Evolutionary conservation across 2,888 invertebrate species (phyloP), one percentile per base, ranked within the genome.

Genomic region (Caradrina clavipalpis): DNA sequence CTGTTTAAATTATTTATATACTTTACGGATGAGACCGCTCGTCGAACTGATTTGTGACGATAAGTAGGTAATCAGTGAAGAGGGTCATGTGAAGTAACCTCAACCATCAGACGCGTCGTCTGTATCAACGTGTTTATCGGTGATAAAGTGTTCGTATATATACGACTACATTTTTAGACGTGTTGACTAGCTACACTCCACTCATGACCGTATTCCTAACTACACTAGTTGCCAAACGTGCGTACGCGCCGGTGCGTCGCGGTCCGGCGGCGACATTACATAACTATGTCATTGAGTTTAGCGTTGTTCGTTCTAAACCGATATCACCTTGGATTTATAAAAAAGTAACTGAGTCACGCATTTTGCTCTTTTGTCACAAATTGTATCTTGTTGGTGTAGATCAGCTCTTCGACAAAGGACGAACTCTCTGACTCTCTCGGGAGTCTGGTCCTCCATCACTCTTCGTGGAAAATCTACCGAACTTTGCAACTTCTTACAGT

Each of bases 261-360:
- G 66, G 67, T 69, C 66, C 68, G 67, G 72, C 76, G 81, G 80
- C 82, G 80, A 76, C 80, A 83, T 92, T 91, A 89, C 89, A 88
- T 88, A 91, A 92, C 71, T 77, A 73, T 86, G 88, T 84, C 89
- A 89, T 88, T 90, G 88, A 88, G 83, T 84, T 64, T 74, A 62
- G 67, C 66, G 73, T 84, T 83, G 80, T 82, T 83, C 70, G 83
- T 83, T 88, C 76, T 80, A 86, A 85, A 87, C 78, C 75, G 74
- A 80, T 78, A 75, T 86, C 69, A 81, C 88, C 86, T 88, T 88
- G 87, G 80, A 72, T 82, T 76, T 80, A 66, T 70, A 77, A 72
- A 73, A 45, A 51, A 45, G 58, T 21, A 5, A 45, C 17, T 53
- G 1, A 19, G 13, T 17, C 17, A 35, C 13, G 10, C 19, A 59